Base-by-base conservation (phyloP, 2,888 invertebrate genomes). In the Sphaerophoria rueppellii region DNA sequence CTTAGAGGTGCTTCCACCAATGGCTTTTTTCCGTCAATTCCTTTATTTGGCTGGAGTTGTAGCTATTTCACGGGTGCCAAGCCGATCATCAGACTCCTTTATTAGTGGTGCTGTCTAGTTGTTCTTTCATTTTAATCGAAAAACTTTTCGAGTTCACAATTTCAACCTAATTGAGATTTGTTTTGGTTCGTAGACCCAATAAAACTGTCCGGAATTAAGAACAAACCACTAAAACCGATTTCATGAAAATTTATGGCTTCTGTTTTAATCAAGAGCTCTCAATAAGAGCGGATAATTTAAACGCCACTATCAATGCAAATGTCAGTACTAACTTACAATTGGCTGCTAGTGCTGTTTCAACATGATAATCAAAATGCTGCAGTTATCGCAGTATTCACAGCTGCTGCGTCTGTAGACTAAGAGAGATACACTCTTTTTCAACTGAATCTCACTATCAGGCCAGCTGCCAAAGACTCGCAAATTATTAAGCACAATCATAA, bases 401-500 rank as follows among this genome's bases (percentile, higher is more conserved):
- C 60, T 69, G 57, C 40, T 6, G 12, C 16, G 6, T 9, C 3
- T 4, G 24, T 4, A 0, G 0, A 16, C 52, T 16, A 11, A 4
- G 60, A 6, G 0, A 24, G 24, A 35, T 54, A 12, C 11, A 46
- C 35, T 54, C 63, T 12, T 11, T 37, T 37, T 34, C 12, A 43
- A n/a, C n/a, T n/a, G 37, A 54, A 54, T 40, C 40, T 5, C 43
- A 71, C 79, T 80, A 83, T 79, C 80, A 71, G 71, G 3, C 34
- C 50, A 34, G 11, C 48, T 12, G 11, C 9, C 52, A 75, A 9
- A 57, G 80, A 46, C 48, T 75, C 67, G 67, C 75, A 83, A 83
- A 76, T 69, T 55, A 80, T 52, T 76, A 83, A 72, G 75, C 71
- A 83, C 75, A 46, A 40, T 55, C 74, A 76, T 83, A 79, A 83